phyloP scores from a whole-genome alignment of 2,888 invertebrate genomes.

The Alsophila aescularia region DNA sequence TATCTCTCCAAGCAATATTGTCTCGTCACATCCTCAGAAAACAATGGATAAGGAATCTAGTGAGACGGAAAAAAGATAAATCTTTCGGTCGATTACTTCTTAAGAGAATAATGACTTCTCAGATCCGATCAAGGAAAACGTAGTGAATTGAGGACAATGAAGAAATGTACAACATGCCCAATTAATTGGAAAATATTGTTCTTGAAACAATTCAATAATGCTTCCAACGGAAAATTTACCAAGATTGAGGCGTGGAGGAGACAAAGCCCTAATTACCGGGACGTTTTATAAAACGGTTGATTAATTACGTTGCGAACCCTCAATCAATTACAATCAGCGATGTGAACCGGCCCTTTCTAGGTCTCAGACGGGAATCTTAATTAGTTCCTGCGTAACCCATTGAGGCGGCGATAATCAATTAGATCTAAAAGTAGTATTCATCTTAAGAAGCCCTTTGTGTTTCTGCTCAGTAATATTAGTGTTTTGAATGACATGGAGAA shows the following conservation, averaged over 20 bases:
- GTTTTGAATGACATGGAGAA: neutral
- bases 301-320: slow-evolving; percentile 49
- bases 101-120: slow-evolving; percentile 20
- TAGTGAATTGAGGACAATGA: slow-evolving; percentile 13
- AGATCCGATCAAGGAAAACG: slow-evolving; percentile 10
- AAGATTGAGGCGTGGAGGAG: slow-evolving; percentile 30
- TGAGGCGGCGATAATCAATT: slow-evolving; percentile 8
- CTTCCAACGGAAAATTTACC: slow-evolving; percentile 15
- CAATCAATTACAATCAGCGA: slow-evolving; percentile 59
- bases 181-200: slow-evolving; percentile 28
- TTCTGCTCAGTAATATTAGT: neutral
- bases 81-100: slow-evolving; percentile 20
- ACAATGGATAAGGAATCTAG: slow-evolving; percentile 17
- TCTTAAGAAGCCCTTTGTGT: neutral
- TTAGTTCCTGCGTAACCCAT: slow-evolving; percentile 18
- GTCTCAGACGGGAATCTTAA: slow-evolving; percentile 18
- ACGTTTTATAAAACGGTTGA: slow-evolving; percentile 55
- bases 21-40: slow-evolving; percentile 6
- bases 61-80: slow-evolving; percentile 20
- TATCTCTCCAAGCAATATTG: slow-evolving; percentile 11
- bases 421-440: slow-evolving; percentile 4
- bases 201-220: slow-evolving; percentile 26
- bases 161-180: slow-evolving; percentile 9
- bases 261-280: slow-evolving; percentile 49
- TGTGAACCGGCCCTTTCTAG: slow-evolving; percentile 33